Evolutionary conservation across 2,888 invertebrate species (phyloP).

Genomic region (Pristionchus mayeri): DNA sequence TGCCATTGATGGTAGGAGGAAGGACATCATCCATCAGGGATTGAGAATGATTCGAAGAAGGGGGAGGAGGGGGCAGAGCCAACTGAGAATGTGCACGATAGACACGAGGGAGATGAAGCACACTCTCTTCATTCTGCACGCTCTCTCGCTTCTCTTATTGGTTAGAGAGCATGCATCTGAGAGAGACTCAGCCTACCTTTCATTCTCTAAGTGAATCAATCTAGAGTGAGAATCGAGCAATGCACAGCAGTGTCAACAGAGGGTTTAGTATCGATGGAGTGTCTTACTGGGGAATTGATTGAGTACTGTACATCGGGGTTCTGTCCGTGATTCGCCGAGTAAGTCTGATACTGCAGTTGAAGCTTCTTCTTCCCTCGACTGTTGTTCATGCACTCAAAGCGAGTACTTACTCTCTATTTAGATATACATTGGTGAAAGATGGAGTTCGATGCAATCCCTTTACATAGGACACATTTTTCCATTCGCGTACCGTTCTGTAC

Average conservation of each 20-base stretch:
- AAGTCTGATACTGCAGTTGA: slow-evolving; percentile 71
- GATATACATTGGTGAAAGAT: not conserved
- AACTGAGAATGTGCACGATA: slow-evolving; percentile 18
- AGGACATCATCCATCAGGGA: slow-evolving; percentile 39
- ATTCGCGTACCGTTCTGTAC: slow-evolving; percentile 62
- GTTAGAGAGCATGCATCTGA: slow-evolving; percentile 6
- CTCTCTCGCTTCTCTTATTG: too few species aligned
- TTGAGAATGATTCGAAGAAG: slow-evolving; percentile 14
- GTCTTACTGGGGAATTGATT: slow-evolving; percentile 69
- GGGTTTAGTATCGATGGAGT: not conserved
- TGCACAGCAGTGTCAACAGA: slow-evolving; percentile 8
- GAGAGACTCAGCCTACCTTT: not conserved
- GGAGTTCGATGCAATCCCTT: too few species aligned
- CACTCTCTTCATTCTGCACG: too few species aligned
- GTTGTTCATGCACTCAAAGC: slow-evolving; percentile 68
- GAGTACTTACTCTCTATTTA: not conserved
- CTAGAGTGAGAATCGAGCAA: not conserved
- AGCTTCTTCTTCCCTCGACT: slow-evolving; percentile 68
- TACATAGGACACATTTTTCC: not conserved
- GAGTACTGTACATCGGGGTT: slow-evolving; percentile 67
- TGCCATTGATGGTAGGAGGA: not conserved
- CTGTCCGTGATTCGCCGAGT: slow-evolving; percentile 65
- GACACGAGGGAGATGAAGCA: not conserved
- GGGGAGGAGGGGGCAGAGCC: slow-evolving; percentile 18
- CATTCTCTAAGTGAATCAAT: too few species aligned